These are phyloP conservation scores for Platerodrilus igneus DNA, from an alignment of 2,888 invertebrate species.

Conservation along the genomic window DNA sequence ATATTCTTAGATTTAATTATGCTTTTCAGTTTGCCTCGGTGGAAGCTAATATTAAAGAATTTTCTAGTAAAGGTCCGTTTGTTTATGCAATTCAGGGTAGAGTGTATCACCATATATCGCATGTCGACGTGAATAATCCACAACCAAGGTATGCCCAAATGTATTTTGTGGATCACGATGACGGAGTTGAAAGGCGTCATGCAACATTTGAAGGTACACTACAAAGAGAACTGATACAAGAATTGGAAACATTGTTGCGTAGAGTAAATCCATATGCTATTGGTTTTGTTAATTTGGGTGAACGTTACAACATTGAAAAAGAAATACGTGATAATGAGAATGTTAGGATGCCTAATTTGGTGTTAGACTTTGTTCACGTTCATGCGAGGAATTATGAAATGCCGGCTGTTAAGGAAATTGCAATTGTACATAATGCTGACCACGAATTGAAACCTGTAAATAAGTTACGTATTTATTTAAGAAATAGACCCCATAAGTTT, in stretches of 20 bases:
- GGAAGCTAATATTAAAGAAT: background rate
- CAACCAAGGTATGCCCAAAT: background rate
- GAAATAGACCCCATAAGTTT: background rate
- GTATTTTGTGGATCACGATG: background rate
- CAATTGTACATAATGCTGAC: background rate
- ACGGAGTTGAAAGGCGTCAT: background rate
- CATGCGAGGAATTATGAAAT: conserved; percentile 20
- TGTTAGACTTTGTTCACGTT: too few relatives aligned
- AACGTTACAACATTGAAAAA: background rate
- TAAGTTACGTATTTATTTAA: background rate
- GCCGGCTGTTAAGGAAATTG: conserved; percentile 21
- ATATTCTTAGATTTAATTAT: too few relatives aligned
- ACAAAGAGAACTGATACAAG: too few relatives aligned
- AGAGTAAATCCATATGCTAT: background rate
- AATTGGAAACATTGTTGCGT: background rate
- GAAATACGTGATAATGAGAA: background rate
- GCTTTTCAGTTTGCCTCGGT: background rate
- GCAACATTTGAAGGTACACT: too few relatives aligned
- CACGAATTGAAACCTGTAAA: conserved; percentile 3
- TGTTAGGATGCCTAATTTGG: background rate
- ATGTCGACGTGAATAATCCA: background rate
- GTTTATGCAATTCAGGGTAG: background rate
- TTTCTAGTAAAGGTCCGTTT: background rate
- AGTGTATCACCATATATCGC: background rate
- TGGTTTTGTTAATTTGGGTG: background rate